Base-by-base conservation (phyloP, 2,888 invertebrate genomes). In the Hoplodrina ambigua region DNA sequence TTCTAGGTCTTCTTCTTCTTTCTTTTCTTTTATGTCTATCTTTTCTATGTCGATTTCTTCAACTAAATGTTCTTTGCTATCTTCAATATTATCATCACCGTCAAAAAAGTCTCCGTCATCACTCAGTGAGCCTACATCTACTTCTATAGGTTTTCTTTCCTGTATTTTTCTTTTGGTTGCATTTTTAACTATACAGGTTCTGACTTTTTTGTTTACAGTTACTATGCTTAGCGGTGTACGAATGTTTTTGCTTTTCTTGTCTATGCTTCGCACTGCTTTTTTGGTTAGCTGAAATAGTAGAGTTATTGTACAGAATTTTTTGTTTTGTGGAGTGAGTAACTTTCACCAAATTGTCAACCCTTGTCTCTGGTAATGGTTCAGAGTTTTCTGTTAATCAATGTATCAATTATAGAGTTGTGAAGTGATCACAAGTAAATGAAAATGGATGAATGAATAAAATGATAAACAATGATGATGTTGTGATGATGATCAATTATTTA, bases 231-330 rank as follows among this genome's bases (percentile, higher is more conserved):
- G 54, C 10, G 88, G 78, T 15, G 90, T 88, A 57, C 86, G 81
- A 0, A 93, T 81, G 8, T 87, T 85, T 69, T 86, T 84, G 2
- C 74, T 79, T 17, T 73, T 71, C 70, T 86, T 87, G 73, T 93
- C 89, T 61, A 92, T 73, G 64, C 84, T 87, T 46, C 85, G 80
- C 13, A 93, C 78, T 25, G 90, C 80, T 74, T 88, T 88, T 78
- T 89, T 88, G 0, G 82, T 81, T 37, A 87, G 75, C 89, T 89
- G 85, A 17, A 85, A 75, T 54, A 13, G 4, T 57, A 25, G 19
- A 59, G 19, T 20, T 10, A 6, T 19, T n/a, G n/a, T n/a, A n/a
- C n/a, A 37, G 13, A 56, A 19, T n/a, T n/a, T 50, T 19, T 8
- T 2, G 50, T 33, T 17, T 11, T 11, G 33, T 46, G 11, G 17